These are phyloP conservation scores for Dasyprocta punctata DNA, from an alignment of 2,113 vertebrate genomes.

Conservation along the genomic window DNA sequence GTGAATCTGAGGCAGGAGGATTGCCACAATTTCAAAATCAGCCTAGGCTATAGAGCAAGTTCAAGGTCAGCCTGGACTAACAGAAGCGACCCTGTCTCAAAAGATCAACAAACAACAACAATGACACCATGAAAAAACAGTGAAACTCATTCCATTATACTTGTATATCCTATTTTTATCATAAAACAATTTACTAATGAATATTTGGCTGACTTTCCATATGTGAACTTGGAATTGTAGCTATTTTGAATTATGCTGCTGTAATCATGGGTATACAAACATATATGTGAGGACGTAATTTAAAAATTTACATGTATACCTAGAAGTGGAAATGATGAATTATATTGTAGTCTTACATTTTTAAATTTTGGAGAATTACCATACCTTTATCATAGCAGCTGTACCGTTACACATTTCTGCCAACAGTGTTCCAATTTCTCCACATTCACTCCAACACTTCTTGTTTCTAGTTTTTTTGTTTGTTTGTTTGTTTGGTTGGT, in stretches of 20 bases:
- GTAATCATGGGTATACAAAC: background rate
- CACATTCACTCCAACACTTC: background rate
- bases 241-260: background rate
- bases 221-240: background rate
- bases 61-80: background rate
- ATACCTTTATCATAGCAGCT: background rate
- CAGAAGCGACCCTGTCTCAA: too few relatives aligned
- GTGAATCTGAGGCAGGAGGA: background rate
- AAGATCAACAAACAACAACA: too few relatives aligned
- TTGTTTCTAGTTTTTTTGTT: background rate
- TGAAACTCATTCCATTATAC: background rate
- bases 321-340: background rate
- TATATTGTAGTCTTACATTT: background rate
- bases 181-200: background rate
- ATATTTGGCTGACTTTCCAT: background rate
- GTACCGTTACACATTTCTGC: background rate
- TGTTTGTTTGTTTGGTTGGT: background rate
- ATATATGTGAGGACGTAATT: background rate
- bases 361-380: background rate
- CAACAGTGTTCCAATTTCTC: background rate
- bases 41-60: background rate
- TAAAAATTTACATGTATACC: background rate
- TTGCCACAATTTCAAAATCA: too few relatives aligned
- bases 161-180: too few relatives aligned
- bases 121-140: background rate